Conservation (phyloP, 2,113 vertebrate genomes). For the Camelus dromedarius region DNA sequence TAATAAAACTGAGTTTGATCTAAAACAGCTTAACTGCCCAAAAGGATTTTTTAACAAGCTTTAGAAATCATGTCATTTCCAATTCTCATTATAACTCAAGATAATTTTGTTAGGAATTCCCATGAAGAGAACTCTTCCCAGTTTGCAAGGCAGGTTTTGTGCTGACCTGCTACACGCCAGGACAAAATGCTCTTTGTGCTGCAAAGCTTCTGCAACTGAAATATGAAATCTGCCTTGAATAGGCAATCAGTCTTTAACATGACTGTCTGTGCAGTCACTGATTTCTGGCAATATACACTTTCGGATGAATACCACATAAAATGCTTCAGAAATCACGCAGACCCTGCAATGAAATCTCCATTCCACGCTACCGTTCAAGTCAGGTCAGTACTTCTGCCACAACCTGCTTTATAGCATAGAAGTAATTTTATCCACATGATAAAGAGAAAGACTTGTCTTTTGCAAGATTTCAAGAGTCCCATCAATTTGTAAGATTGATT, state of each 20-base stretch:
- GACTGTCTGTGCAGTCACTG: background rate
- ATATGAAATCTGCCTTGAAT: background rate
- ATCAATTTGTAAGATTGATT: background rate
- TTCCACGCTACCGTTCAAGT: background rate
- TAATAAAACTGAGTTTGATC: background rate
- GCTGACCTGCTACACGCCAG: background rate
- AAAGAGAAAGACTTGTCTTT: background rate
- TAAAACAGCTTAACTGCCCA: background rate
- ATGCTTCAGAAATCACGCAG: background rate
- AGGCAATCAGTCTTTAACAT: background rate
- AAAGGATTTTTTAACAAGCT: background rate
- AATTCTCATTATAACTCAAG: background rate
- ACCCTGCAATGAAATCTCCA: background rate
- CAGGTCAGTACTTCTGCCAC: background rate
- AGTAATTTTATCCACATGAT: background rate
- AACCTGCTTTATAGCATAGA: background rate
- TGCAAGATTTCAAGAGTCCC: background rate
- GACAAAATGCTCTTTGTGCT: background rate
- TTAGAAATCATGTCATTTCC: slow-evolving; percentile 3
- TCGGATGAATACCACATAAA: background rate
- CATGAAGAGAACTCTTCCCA: background rate
- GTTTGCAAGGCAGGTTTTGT: background rate
- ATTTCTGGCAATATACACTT: background rate
- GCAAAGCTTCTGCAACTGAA: background rate
- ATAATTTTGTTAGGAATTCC: background rate